Percentiles rank a stretch among this genome's conserved stretches.
Evolutionary conservation across 2,888 invertebrate genomes (phyloP).

Genomic region (Ectropis crepuscularia): DNA sequence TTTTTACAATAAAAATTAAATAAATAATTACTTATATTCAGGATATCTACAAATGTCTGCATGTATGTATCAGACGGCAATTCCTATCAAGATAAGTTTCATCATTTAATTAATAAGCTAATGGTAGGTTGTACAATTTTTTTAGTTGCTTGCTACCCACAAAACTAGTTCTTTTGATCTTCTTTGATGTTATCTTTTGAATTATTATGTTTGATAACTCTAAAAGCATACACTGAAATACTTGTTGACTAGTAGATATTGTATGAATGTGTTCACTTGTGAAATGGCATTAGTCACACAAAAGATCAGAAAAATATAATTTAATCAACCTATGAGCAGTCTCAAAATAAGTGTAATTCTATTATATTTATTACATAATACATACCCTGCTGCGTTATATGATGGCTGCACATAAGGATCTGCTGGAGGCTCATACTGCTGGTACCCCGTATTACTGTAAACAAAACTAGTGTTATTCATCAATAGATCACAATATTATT

Average conservation of each 20-base stretch:
- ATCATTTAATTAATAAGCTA: conserved; percentile 46
- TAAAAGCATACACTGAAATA: no score
- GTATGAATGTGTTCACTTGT: no score
- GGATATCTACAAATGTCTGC: conserved; percentile 66
- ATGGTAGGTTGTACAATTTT: no score
- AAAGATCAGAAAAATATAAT: no score
- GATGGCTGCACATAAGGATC: conserved; percentile 72
- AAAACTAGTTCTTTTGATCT: no score
- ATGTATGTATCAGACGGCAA: conserved; percentile 81
- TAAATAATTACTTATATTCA: conserved; percentile 47
- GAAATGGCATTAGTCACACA: no score
- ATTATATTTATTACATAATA: background rate
- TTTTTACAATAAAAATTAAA: background rate
- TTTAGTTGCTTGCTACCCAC: no score
- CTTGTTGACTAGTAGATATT: no score
- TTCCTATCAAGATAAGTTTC: conserved; percentile 72
- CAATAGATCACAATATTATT: background rate
- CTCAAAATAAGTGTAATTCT: no score
- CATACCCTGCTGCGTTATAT: conserved; percentile 69
- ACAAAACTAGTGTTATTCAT: background rate
- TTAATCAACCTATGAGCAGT: no score
- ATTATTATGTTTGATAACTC: no score
- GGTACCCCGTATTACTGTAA: conserved; percentile 74
- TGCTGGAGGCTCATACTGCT: conserved; percentile 72
- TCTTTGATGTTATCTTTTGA: no score